Conservation (phyloP, 2,797 vertebrate genomes). For the Enteromius thamalakanensis region DNA sequence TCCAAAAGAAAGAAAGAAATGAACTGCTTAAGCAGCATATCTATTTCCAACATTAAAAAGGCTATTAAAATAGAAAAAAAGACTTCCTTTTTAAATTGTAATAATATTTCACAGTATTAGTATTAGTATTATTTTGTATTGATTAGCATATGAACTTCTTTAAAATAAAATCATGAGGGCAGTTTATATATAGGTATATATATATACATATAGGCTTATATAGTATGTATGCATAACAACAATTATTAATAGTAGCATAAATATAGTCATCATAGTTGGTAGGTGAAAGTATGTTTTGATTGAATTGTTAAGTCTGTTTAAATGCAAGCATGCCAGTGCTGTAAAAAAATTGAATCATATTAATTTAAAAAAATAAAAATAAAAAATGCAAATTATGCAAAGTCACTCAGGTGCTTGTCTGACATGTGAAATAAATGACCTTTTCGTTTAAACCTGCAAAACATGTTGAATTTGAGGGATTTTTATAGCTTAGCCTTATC, state of each 20-base stretch:
- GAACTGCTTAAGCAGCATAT: neutral
- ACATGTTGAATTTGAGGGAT: neutral
- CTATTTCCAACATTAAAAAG: neutral
- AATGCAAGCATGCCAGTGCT: neutral
- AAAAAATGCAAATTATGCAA: neutral
- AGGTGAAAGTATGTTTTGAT: neutral
- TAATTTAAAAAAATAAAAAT: no score
- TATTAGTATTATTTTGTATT: neutral
- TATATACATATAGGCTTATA: neutral
- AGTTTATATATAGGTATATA: neutral
- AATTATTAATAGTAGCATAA: neutral
- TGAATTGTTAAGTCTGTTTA: neutral
- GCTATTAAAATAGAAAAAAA: neutral
- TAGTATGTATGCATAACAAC: neutral
- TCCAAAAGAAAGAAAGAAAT: no score
- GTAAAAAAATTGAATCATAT: neutral
- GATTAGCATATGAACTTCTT: neutral
- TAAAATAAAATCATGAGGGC: neutral
- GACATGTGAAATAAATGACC: neutral
- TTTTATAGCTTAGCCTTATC: conserved; percentile 28
- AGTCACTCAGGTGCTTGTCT: neutral
- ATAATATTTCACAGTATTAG: neutral
- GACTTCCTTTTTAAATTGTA: neutral
- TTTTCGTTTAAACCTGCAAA: neutral
- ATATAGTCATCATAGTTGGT: neutral